These are phyloP conservation scores for Brachionus rubens DNA, from an alignment of 1,140 invertebrate species.

Conservation along the genomic window DNA sequence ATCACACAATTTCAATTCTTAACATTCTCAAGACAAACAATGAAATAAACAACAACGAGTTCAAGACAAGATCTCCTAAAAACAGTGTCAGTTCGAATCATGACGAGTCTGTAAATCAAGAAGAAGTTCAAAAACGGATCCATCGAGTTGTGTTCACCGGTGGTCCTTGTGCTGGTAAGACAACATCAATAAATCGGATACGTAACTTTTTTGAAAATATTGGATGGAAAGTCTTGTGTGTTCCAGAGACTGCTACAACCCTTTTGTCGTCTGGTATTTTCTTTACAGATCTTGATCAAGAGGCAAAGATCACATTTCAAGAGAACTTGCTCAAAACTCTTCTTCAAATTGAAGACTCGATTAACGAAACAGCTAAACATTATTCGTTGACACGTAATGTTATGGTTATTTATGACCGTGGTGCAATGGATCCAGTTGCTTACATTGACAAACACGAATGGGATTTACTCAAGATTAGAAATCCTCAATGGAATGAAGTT, in stretches of 20 bases:
- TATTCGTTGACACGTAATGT: conserved; percentile 71
- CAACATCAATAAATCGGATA: conserved; percentile 90
- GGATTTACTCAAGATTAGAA: conserved; percentile 77
- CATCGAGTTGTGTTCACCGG: conserved; percentile 21
- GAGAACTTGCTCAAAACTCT: conserved; percentile 93
- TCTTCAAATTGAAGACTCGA: conserved; percentile 95
- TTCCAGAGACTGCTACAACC: conserved; percentile 95
- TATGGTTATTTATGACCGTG: conserved; percentile 95
- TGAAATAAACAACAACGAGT: too few species aligned
- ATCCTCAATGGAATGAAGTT: conserved; percentile 85
- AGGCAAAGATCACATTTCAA: too few species aligned
- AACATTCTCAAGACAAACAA: too few species aligned
- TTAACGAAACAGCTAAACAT: conserved; percentile 81
- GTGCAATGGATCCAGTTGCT: conserved; percentile 93
- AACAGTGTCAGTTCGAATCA: too few species aligned
- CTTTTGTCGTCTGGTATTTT: conserved; percentile 75
- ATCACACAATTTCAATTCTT: too few species aligned
- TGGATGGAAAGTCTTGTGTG: conserved; percentile 98
- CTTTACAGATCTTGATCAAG: conserved; percentile 32
- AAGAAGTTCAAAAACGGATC: neutral
- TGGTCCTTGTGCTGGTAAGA: conserved; percentile 96
- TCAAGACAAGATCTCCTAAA: too few species aligned
- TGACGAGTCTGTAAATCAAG: too few species aligned
- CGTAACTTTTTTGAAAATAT: conserved; percentile 98
- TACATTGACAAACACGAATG: conserved; percentile 86